Percentiles rank a stretch among this genome's conserved stretches.
Conservation (phyloP, 2,888 invertebrate species). For the Rhorus exstirpatorius region DNA sequence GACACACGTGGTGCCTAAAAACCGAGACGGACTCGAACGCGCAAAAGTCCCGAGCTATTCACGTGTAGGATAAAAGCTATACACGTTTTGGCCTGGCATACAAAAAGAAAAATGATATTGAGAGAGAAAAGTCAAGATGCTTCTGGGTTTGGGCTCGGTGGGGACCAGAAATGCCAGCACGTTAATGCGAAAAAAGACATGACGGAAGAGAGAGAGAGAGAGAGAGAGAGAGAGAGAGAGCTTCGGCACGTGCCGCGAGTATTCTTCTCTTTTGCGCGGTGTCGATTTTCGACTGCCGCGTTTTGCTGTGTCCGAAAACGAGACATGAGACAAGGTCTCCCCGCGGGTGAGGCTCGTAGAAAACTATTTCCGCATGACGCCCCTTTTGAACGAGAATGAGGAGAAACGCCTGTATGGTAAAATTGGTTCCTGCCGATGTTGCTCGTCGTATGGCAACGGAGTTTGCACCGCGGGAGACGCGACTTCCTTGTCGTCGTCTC, state of each 20-base stretch:
- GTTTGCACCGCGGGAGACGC: slow-evolving; percentile 80
- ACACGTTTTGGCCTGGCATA: slow-evolving; percentile 39
- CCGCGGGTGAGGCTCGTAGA: slow-evolving; percentile 72
- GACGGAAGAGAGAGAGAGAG: neutral
- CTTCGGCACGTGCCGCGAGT: slow-evolving; percentile 79
- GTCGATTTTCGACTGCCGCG: slow-evolving; percentile 74
- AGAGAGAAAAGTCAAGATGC: slow-evolving; percentile 39
- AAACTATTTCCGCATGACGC: slow-evolving; percentile 83
- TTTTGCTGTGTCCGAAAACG: slow-evolving; percentile 26
- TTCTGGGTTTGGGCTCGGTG: slow-evolving; percentile 20
- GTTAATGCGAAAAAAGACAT: slow-evolving; percentile 42
- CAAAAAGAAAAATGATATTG: slow-evolving; percentile 36
- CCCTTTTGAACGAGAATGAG: slow-evolving; percentile 34
- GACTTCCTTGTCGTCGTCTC: slow-evolving; percentile 74
- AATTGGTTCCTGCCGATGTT: slow-evolving; percentile 77
- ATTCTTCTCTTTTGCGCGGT: slow-evolving; percentile 53
- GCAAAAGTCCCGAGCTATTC: slow-evolving; percentile 33
- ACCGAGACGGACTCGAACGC: neutral
- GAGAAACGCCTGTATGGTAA: slow-evolving; percentile 68
- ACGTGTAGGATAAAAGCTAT: slow-evolving; percentile 7
- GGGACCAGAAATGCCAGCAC: slow-evolving; percentile 39
- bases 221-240: slow-evolving; percentile 36
- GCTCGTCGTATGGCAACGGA: slow-evolving; percentile 41
- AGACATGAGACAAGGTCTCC: slow-evolving; percentile 71
- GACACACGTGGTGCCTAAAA: slow-evolving; percentile 5